Base-by-base conservation (phyloP, 2,888 invertebrate genomes). In the Cephus sareptanus region DNA sequence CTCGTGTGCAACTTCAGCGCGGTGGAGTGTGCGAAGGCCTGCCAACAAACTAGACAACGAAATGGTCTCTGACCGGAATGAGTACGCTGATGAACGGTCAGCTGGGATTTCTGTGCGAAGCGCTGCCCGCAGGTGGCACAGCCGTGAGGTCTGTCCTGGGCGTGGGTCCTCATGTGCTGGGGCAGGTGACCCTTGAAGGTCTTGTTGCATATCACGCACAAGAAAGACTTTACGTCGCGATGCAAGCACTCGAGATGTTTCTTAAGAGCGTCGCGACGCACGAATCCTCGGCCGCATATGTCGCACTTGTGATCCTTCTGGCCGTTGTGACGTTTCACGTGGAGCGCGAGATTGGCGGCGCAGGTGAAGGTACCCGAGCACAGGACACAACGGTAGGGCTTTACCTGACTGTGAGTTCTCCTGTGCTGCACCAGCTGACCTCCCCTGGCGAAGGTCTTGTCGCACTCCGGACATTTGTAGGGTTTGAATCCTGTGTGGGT, bases 21-120 rank as follows among this genome's bases (percentile, higher is more conserved):
- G 23, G 96, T 97, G 1, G 97, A 96, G 91, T 97, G 97, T 0
- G 96, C 95, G 89, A 97, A 97, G 0, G 95, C 94, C 82, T 95
- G 94, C 92, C 94, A 94, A 89, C 96, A 96, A 78, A 97, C 96
- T 85, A 95, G 94, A 91, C 97, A 97, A 31, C 94, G 93, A 88
- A 96, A 97, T 0, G 97, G 97, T 76, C 96, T 93, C 83, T 95
- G 96, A 0, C 97, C 97, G 0, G 96, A 95, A 88, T 97, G 97
- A n/a, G 95, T 95, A 30, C 97, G 93, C 88, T 95, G 95, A 85
- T 97, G 97, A 0, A 97, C 97, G 15, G 95, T 96, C 82, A 97
- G 91, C 88, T 97, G 97, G 0, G 96, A 96, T 81, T 96, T 95
- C 89, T 97, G 97, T 0, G 96, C 96, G 86, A 97, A 97, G 40